Conservation (phyloP, 2,888 invertebrate genomes). For the Hermodice carunculata region DNA sequence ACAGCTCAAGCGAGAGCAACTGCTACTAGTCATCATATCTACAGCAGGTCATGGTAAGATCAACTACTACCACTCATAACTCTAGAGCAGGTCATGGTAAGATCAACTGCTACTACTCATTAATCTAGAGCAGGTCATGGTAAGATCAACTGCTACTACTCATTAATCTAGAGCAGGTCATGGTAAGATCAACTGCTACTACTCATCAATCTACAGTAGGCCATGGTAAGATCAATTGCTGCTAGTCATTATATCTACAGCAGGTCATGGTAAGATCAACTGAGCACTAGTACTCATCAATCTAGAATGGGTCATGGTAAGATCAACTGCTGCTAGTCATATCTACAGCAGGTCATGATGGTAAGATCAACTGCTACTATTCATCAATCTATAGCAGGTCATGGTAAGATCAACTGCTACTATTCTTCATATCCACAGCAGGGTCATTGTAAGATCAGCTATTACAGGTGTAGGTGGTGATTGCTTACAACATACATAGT, state of each 20-base stretch:
- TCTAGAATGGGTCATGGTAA: no score
- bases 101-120: slow-evolving; percentile 43
- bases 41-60: slow-evolving; percentile 56
- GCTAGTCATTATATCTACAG: no score
- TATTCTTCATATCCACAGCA: slow-evolving; percentile 54
- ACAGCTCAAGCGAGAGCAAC: slow-evolving; percentile 42
- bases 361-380: slow-evolving; percentile 43
- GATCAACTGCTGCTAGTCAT: no score
- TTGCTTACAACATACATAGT: no score
- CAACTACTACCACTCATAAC: slow-evolving; percentile 45
- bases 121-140: slow-evolving; percentile 58
- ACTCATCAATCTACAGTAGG: no score
- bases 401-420: slow-evolving; percentile 47
- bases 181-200: no score
- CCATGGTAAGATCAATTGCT: no score
- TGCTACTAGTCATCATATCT: slow-evolving; percentile 48
- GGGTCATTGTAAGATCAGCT: slow-evolving; percentile 53
- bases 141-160: slow-evolving; percentile 43
- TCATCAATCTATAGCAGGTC: slow-evolving; percentile 54
- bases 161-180: slow-evolving; percentile 56
- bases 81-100: slow-evolving; percentile 58
- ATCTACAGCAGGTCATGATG: no score
- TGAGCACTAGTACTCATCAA: no score
- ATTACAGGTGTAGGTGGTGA: no score
- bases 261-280: no score